A percentile compares a stretch with the other conserved stretches of the same genome.
Evolutionary conservation across 2,888 invertebrate genomes (phyloP).

Genomic region (Brachyptera risi): DNA sequence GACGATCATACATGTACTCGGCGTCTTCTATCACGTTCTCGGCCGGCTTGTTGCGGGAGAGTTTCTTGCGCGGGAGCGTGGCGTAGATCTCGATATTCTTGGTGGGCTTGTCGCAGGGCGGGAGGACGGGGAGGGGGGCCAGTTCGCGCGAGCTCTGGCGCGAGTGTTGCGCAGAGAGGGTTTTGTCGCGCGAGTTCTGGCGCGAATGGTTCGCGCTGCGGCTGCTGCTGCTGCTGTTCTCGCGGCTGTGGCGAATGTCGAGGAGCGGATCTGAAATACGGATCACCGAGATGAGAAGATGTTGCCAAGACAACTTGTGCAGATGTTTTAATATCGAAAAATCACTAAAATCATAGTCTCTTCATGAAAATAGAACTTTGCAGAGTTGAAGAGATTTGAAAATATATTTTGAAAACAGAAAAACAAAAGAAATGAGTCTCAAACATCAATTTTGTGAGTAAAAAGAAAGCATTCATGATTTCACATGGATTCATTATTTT

Average conservation of each 20-base stretch:
- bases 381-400: too few relatives aligned
- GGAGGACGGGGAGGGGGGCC: conserved; percentile 41
- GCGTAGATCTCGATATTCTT: conserved; percentile 84
- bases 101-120: conserved; percentile 18
- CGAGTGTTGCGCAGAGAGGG: conserved; percentile 49
- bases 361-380: too few relatives aligned
- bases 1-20: conserved; percentile 63
- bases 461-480: too few relatives aligned
- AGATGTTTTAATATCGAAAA: conserved; percentile 11
- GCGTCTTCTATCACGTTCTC: conserved; percentile 58
- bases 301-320: background rate
- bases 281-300: background rate
- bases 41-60: conserved; percentile 38
- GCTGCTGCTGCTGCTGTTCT: conserved; percentile 65
- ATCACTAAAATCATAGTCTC: too few relatives aligned
- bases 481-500: too few relatives aligned
- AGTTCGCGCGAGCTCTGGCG: conserved; percentile 60
- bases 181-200: conserved; percentile 65
- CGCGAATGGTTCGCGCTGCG: conserved; percentile 56
- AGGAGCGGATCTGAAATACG: conserved; percentile 44
- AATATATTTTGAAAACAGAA: too few relatives aligned
- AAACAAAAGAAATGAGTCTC: too few relatives aligned
- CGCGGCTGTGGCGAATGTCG: conserved; percentile 65
- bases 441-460: too few relatives aligned
- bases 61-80: conserved; percentile 83